Evolutionary conservation across 2,888 invertebrate species (phyloP), one percentile per base, ranked within the genome.

Genomic region (Catonia carolina): DNA sequence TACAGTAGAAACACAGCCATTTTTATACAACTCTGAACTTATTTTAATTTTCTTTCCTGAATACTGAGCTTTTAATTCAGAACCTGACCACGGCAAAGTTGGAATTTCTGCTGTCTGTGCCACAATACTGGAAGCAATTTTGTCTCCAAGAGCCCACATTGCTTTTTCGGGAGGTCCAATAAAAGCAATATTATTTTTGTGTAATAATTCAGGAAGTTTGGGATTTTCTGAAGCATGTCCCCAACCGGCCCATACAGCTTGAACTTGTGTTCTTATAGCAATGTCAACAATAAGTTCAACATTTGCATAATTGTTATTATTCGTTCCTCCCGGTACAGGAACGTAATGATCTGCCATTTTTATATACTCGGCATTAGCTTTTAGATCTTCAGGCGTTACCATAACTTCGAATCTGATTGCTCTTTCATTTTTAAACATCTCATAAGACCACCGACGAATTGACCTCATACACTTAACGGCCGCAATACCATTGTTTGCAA

Each of bases 241-340:
- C 99, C 99, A 99, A 18, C 98, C 98, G 7, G 98, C 98, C 98
- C 98, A 99, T 0, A 98, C 98, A 18, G 96, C 98, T 86, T 95
- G 93, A 1, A 94, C 97, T 80, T 95, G 91, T 45, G 90, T 88
- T 63, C 96, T 81, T 50, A 88, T 80, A 27, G 99, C 98, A 66
- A 98, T 95, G 68, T 97, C 96, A 7, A 99, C 85, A 66, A 99
- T 99, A 27, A 99, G 81, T 71, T 99, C 97, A 0, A 98, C 97
- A 72, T 99, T 99, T 55, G 99, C 99, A 70, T 99, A 99, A 72
- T 99, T 99, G 72, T 99, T 99, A 75, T 98, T 97, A 73, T 99
- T 99, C 1, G 92, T 85, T 0, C 98, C 99, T 0, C 98, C 97
- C 1, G 97, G 95, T 0, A 99, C 98, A 0, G 93, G 92, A 0